A percentile compares a stretch with the other conserved stretches of the same genome.
Conservation (phyloP, 2,113 vertebrate species). For the Rhynchopsitta pachyrhyncha region DNA sequence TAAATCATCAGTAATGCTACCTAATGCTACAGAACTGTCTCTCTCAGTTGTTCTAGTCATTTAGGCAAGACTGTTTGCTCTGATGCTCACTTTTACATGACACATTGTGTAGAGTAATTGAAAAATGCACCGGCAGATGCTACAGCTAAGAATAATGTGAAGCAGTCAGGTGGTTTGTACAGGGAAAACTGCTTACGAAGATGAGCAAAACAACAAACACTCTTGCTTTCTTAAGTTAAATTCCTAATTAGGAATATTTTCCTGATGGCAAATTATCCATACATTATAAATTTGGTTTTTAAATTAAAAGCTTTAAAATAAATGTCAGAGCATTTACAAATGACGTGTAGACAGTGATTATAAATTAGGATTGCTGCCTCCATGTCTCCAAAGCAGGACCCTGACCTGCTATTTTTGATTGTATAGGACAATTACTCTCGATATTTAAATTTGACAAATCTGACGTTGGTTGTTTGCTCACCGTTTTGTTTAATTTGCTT, state of each 20-base stretch:
- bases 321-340: not conserved
- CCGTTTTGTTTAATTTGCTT: not conserved
- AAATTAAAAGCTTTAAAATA: not conserved
- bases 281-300: not conserved
- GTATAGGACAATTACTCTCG: not conserved
- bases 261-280: not conserved
- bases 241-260: not conserved
- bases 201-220: not conserved
- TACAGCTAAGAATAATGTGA: not conserved
- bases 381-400: not conserved
- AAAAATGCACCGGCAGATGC: not conserved
- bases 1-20: not conserved
- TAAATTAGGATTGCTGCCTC: not conserved
- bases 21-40: not conserved
- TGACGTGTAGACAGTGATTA: not conserved
- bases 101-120: not conserved
- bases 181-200: not conserved
- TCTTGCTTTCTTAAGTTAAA: not conserved
- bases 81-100: constrained; percentile 13
- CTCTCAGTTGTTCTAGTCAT: not conserved
- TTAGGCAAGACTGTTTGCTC: constrained; percentile 11
- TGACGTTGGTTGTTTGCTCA: not conserved
- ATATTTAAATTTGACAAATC: not conserved
- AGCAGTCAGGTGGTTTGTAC: not conserved
- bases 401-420: not conserved